phyloP scores from a whole-genome alignment of 2,888 invertebrate genomes.

The Nezara viridula region DNA sequence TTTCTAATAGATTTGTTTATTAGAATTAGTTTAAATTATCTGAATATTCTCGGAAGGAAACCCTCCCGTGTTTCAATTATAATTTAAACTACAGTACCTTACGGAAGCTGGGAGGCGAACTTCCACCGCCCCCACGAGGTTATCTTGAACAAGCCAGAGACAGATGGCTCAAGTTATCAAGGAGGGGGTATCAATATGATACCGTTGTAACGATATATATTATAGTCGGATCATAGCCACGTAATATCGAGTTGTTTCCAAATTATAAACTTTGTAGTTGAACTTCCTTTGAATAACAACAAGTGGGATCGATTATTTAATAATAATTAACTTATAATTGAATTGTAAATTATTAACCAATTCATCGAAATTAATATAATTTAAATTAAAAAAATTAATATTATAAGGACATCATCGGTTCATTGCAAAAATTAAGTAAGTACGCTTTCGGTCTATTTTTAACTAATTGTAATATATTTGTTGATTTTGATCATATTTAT shows the following conservation, averaged over 20 bases:
- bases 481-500: no score
- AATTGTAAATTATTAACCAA: neutral
- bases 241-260: neutral
- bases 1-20: no score
- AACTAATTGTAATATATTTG: no score
- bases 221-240: neutral
- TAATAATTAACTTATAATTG: neutral
- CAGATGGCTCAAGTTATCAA: conserved; percentile 16
- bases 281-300: neutral
- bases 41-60: neutral
- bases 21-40: no score
- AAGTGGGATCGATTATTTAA: neutral
- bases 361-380: no score
- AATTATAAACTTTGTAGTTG: neutral
- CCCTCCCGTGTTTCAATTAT: neutral
- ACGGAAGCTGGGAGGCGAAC: neutral
- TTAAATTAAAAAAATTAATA: no score
- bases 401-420: no score
- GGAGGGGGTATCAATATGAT: neutral
- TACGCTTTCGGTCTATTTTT: no score
- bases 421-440: no score
- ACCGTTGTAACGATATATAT: neutral
- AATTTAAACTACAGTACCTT: neutral
- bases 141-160: neutral
- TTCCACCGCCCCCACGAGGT: neutral